phyloP scores from a whole-genome alignment of 2,797 vertebrate genomes.

The Spizella passerina region DNA sequence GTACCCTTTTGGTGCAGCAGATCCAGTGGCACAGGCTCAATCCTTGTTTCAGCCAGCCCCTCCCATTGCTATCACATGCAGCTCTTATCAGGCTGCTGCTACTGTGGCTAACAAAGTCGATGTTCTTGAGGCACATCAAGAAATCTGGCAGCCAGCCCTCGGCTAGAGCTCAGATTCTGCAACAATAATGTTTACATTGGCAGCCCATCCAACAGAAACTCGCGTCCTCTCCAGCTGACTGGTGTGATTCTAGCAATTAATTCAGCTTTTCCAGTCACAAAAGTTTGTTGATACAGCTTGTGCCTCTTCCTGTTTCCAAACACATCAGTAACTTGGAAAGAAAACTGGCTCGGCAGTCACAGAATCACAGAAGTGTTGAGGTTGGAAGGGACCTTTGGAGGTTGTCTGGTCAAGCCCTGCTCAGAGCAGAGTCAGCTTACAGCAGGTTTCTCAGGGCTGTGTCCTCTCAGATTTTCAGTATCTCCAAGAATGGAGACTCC shows the following conservation, averaged over 20 bases:
- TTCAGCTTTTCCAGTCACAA: slow-evolving; percentile 30
- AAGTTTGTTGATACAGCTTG: slow-evolving; percentile 56
- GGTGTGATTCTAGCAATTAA: slow-evolving; percentile 45
- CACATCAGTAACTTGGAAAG: not conserved
- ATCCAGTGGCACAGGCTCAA: not conserved
- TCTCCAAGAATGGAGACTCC: not conserved
- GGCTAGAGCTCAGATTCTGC: not conserved
- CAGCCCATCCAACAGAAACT: not conserved
- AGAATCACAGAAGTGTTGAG: not conserved
- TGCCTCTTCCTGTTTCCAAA: slow-evolving; percentile 37
- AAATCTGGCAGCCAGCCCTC: not conserved
- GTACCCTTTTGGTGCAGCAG: not conserved
- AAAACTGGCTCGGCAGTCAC: not conserved
- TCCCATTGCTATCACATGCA: not conserved
- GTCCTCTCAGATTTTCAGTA: not conserved
- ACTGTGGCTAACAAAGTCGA: not conserved
- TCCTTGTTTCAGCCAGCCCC: not conserved
- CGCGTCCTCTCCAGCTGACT: not conserved
- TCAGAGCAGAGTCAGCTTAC: not conserved
- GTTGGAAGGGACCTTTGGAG: not conserved
- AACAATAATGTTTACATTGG: slow-evolving; percentile 6
- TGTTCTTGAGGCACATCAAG: not conserved
- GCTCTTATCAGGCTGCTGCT: not conserved
- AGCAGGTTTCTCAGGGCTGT: not conserved
- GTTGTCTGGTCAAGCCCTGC: not conserved